These are phyloP conservation scores for human (Homo sapiens) DNA, from an alignment of 2,113 vertebrate genomes.

Conservation along the genomic window DNA sequence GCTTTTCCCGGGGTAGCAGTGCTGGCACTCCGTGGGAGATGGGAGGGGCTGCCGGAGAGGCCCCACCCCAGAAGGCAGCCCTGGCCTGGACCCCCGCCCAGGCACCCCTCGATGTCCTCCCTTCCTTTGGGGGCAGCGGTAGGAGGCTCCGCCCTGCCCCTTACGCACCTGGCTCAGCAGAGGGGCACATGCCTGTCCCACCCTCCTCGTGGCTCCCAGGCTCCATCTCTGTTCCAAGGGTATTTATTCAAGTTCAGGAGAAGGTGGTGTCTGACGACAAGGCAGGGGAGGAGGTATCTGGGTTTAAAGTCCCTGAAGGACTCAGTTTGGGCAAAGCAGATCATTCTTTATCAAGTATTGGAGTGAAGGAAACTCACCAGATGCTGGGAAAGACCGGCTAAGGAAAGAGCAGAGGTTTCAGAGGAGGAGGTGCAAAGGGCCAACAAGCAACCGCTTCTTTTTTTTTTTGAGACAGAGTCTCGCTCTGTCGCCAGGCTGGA, in stretches of 20 bases:
- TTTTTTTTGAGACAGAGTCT: no score
- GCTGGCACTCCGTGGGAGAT: neutral
- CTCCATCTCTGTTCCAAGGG: neutral
- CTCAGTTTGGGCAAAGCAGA: neutral
- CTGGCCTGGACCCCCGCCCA: neutral
- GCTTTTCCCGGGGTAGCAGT: no score
- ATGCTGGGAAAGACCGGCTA: neutral
- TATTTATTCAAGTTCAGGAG: neutral
- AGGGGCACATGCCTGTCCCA: no score
- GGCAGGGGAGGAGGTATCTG: neutral
- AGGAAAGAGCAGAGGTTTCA: neutral
- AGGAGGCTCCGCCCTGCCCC: neutral
- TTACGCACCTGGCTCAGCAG: rapidly evolving
- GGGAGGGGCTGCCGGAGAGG: neutral
- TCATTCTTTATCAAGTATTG: neutral
- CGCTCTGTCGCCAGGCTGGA: no score
- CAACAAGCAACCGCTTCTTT: neutral
- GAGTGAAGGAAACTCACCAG: neutral
- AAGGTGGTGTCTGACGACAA: neutral
- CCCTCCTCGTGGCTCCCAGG: neutral
- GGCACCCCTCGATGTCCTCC: no score
- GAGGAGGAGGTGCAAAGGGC: neutral
- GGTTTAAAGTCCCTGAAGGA: neutral
- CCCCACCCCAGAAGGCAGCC: neutral
- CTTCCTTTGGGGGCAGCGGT: no score